phyloP scores from a whole-genome alignment of 2,113 vertebrate genomes.

The Taxidea taxus region DNA sequence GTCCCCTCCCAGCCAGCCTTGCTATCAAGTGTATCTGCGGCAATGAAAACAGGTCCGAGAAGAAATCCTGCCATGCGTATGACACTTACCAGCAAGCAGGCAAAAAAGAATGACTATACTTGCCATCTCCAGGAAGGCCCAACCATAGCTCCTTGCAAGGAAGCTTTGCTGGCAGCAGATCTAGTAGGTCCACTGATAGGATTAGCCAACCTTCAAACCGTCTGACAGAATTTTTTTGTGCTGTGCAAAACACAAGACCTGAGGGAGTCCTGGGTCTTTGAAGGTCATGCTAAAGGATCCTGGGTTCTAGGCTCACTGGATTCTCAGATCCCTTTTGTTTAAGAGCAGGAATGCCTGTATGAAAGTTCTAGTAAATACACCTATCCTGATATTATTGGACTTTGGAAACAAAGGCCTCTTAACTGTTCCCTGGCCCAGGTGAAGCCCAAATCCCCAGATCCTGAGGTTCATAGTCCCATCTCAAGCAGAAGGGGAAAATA shows the following conservation, averaged over 20 bases:
- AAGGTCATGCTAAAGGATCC: not conserved
- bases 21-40: no score
- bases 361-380: not conserved
- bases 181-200: not conserved
- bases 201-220: not conserved
- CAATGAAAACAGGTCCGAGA: not conserved
- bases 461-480: not conserved
- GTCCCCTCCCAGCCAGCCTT: not conserved
- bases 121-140: not conserved
- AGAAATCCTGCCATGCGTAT: not conserved
- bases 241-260: not conserved
- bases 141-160: not conserved
- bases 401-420: not conserved
- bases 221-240: not conserved
- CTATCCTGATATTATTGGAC: not conserved
- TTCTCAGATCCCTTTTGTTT: not conserved
- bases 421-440: not conserved
- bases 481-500: not conserved
- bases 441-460: not conserved
- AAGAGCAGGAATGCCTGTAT: not conserved
- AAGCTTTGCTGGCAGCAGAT: not conserved
- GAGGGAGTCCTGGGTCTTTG: not conserved
- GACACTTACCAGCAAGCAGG: not conserved
- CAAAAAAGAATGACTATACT: not conserved
- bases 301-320: not conserved